Percentiles rank a stretch among this genome's conserved stretches.
These are phyloP conservation scores for Anguilla anguilla DNA, from an alignment of 2,797 vertebrate genomes.

Conservation along the genomic window DNA sequence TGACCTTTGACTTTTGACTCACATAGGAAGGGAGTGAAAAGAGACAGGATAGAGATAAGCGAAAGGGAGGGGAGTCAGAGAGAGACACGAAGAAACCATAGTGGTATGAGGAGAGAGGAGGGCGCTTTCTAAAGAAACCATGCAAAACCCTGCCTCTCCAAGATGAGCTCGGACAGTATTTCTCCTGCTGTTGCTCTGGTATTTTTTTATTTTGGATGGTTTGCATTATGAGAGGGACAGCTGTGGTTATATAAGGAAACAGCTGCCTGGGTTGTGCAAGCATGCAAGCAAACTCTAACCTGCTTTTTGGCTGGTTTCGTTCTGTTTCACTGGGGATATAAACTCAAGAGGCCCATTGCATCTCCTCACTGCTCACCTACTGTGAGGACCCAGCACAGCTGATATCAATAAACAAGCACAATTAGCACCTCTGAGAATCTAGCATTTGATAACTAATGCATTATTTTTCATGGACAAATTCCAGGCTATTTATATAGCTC, in stretches of 20 bases:
- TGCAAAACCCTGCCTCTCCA: not conserved
- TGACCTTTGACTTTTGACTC: not conserved
- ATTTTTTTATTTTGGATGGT: not conserved
- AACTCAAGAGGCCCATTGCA: not conserved
- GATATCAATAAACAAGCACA: not conserved
- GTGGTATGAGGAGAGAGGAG: not conserved
- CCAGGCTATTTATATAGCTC: not conserved
- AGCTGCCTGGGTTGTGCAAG: not conserved
- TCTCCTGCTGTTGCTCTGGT: not conserved
- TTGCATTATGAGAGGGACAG: not conserved
- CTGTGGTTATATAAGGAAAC: not conserved
- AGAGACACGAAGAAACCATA: not conserved
- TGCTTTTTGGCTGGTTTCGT: not conserved
- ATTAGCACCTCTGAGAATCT: not conserved
- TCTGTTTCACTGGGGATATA: not conserved
- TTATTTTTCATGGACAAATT: not conserved
- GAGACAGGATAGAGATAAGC: not conserved
- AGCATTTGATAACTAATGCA: not conserved
- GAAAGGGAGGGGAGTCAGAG: not conserved
- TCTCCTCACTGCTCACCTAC: not conserved
- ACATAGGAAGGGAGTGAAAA: not conserved
- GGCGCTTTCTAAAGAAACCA: not conserved
- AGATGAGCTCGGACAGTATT: not conserved
- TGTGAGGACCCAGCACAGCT: not conserved
- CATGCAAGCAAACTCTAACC: not conserved